Evolutionary conservation across 1,140 invertebrate genomes (phyloP).

Genomic region (Drosophila suzukii): DNA sequence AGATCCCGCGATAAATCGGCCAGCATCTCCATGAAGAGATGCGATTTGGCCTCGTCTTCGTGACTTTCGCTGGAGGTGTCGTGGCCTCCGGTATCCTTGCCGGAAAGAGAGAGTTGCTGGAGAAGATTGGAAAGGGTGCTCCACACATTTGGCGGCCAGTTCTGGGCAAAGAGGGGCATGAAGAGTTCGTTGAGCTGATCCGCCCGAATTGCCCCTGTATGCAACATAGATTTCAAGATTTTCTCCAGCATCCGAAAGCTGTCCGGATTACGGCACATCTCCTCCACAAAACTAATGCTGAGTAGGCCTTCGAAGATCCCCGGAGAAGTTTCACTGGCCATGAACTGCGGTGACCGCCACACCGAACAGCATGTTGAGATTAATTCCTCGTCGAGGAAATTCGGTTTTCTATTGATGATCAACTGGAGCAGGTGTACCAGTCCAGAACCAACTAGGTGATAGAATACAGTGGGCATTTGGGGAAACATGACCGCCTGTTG

Average conservation of each 20-base stretch:
- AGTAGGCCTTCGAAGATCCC: conserved; percentile 59
- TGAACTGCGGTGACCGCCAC: conserved; percentile 45
- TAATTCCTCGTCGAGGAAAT: conserved; percentile 16
- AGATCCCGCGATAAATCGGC: conserved; percentile 79
- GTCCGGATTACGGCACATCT: conserved; percentile 23
- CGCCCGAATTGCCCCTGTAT: conserved; percentile 37
- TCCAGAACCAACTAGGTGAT: conserved; percentile 55
- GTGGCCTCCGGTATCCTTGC: not conserved
- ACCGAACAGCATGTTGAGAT: conserved; percentile 40
- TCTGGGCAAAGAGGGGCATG: conserved; percentile 67
- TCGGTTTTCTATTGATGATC: conserved; percentile 54
- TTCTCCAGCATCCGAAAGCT: conserved; percentile 48
- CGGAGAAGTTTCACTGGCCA: conserved; percentile 3
- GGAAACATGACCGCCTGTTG: conserved; percentile 24
- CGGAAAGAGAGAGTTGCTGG: conserved; percentile 44
- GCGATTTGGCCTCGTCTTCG: conserved; percentile 66
- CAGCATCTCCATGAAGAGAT: conserved; percentile 82
- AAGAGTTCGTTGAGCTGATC: conserved; percentile 65
- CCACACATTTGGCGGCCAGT: conserved; percentile 61
- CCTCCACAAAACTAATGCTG: conserved; percentile 55
- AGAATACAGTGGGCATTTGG: conserved; percentile 61
- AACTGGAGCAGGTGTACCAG: conserved; percentile 70
- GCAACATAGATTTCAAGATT: conserved; percentile 54
- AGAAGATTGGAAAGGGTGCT: conserved; percentile 62
- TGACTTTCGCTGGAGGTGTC: conserved; percentile 12